Evolutionary conservation across 2,888 invertebrate species (phyloP), one percentile per base, ranked within the genome.

Genomic region (Parnassius orleans): DNA sequence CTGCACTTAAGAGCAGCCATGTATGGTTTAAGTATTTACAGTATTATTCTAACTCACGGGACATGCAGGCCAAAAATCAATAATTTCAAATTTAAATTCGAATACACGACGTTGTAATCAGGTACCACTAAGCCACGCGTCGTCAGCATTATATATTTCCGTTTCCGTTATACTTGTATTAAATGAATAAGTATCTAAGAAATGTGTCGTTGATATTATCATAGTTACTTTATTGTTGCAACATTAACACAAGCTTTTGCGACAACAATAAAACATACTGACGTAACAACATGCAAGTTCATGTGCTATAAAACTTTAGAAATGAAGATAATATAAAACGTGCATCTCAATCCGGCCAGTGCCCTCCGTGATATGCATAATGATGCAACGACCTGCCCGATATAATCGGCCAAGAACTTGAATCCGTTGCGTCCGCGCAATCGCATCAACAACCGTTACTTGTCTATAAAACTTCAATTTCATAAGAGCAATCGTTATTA

Each of bases 371-470:
- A 56, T 55, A 56, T 61, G 65, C 58, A 63, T 71, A 66, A 70
- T 89, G 87, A 87, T 83, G 89, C 84, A 89, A 89, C 77, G 71
- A 78, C 79, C 71, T 66, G 79, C 74, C 75, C 68, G 65, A 68
- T 60, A 70, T 66, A 71, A 67, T 64, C 74, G 86, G 63, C 85
- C 88, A 78, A 83, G 87, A 89, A 88, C 90, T 89, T 89, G 88
- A 86, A 84, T 83, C 76, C 70, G 75, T 71, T 73, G 77, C 75
- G 74, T 67, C 60, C 58, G 70, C 75, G 78, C 79, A 78, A 75
- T 68, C 66, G 73, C 75, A 78, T 74, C 72, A 76, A 77, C 71
- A 78, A 87, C 90, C 87, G 89, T 90, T 90, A 90, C 70, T 66
- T 69, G 61, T 66, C 80, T 87, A 88, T 89, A 90, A 81, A 87